Base-by-base conservation (phyloP, 2,113 vertebrate species). In the Campylorhamphus procurvoides region DNA sequence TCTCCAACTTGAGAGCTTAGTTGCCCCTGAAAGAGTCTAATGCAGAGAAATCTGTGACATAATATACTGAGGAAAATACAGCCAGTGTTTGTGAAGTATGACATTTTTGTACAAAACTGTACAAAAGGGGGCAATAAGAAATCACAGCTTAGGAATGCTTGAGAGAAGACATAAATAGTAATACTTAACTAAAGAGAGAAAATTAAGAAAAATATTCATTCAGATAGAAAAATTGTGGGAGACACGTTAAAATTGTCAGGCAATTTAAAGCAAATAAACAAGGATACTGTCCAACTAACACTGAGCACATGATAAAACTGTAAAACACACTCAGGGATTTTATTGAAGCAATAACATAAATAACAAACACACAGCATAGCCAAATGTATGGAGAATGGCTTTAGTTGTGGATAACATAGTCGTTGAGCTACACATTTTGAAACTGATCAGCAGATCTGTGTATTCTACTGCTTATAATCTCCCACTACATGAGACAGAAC, bases 341-440 rank as follows among this genome's bases (percentile, higher is more conserved):
- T 60, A 7, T 56, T 25, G 62, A 92, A 90, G 22, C 6, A 24
- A 89, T 86, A 83, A 46, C 10, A 42, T 7, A 76, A 73, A 16
- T n/a, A 1, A 0, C 13, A 59, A 72, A 64, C n/a, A 40, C 50
- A 49, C 73, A 78, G 55, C 0, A 0, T 6, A 64, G 53, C 6
- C 29, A 64, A 60, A 84, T 27, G 7, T 47, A 69, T 7, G 2
- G 40, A 74, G 80, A 59, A 77, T 2, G 6, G 28, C 23, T 94
- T 31, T 39, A 76, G 25, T 25, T 73, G 22, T 39, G 20, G 4
- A n/a, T 88, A 66, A 39, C 22, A 12, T 1, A 20, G 56, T 28
- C 50, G 35, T 53, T 69, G 62, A 90, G 17, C 50, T 31, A 72
- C 1, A 72, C 11, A 53, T 56, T 84, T 50, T 52, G 37, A 84